Evolutionary conservation across 2,888 invertebrate genomes (phyloP), one percentile per base, ranked within the genome.

Genomic region (Amblyjoppa proteus): DNA sequence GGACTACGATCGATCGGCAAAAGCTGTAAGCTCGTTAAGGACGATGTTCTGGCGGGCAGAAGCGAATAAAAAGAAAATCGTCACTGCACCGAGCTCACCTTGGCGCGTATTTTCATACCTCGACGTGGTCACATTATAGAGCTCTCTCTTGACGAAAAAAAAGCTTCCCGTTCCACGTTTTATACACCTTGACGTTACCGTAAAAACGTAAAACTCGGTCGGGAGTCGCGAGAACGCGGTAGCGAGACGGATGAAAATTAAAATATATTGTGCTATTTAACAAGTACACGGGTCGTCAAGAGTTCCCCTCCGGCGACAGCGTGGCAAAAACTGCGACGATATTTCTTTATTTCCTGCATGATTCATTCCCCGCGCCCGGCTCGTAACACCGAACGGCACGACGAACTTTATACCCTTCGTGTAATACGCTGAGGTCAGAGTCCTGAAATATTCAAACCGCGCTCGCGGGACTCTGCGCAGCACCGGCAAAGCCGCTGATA

Each of bases 391-490:
- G 41, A 6, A 16, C 38, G 49, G 13, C 58, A 56, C 56, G 69
- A 76, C 61, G 74, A 45, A 53, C 56, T 68, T 66, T 56, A 73
- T 77, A 56, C 71, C 0, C 28, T 51, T 78, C 53, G 64, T 64
- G 81, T 78, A 78, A 85, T 75, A 70, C 56, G 69, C 78, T 85
- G 75, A 79, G 81, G 81, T 84, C 81, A 81, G 75, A 78, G 78
- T 85, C 28, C 81, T 85, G 81, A 85, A 85, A 85, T 85, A 85
- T 85, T 85, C 81, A 85, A 81, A 78, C 28, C 70, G 64, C 58
- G 81, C 85, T 70, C 78, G 78, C 68, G 81, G 70, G 70, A 68
- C 78, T 78, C 31, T 31, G 41, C 69, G 4, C 51, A 66, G 41
- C 64, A 70, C 5, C 38, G n/a, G 68, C 5, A 76, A 76, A 79